Evolutionary conservation across 2,113 vertebrate genomes (phyloP), one percentile per base, ranked within the genome.

Genomic region (Pygoscelis antarcticus): DNA sequence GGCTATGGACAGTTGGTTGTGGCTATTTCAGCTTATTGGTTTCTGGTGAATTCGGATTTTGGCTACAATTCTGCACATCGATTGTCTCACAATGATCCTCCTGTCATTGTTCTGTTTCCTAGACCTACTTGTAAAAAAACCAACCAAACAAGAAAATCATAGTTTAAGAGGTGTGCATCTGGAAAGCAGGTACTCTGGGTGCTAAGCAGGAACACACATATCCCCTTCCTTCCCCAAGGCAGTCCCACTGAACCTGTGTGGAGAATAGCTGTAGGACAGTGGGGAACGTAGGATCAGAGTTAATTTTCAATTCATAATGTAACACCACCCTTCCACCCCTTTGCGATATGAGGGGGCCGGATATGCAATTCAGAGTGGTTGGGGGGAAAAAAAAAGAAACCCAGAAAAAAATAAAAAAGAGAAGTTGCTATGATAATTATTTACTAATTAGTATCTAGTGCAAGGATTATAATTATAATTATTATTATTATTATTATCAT

Each of bases 1-100:
- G 97, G 97, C 98, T 98, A 72, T 98, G 98, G 98, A 97, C 93
- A 90, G 97, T 93, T 95, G 93, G 96, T 97, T 98, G 96, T 98
- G 98, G 97, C 97, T 98, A 90, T 96, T 97, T 97, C 96, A 97
- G 95, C 96, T 96, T 86, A 97, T 92, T 97, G 84, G 96, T 97
- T 98, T 97, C 94, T 96, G 96, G 96, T 96, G 96, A 97, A 95
- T 97, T 97, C 84, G 93, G 95, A 97, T 89, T 98, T 98, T 97
- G 96, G 97, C 97, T 97, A 97, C 93, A 94, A 88, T 97, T 96
- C 47, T 46, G 30, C 90, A 55, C 93, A 96, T 92, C 52, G 8
- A 65, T 91, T 97, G 92, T 97, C 92, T 98, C 93, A 9, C 92
- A 92, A 70, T 95, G 96, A 97, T 94, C 96, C 93, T 97, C 96